phyloP scores from a whole-genome alignment of 2,888 invertebrate species.

The Eupithecia insigniata region DNA sequence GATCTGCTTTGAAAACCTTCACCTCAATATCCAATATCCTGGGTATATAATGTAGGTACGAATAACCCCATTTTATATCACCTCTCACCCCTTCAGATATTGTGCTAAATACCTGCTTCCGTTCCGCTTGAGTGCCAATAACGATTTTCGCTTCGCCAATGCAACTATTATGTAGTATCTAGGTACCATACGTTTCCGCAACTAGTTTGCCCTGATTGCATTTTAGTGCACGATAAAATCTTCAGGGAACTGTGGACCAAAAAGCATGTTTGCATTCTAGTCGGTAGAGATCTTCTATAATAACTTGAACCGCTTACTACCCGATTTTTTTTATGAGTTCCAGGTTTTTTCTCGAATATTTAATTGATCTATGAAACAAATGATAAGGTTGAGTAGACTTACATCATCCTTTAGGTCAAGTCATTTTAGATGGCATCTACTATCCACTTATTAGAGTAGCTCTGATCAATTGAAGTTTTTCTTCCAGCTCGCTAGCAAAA shows the following conservation, averaged over 20 bases:
- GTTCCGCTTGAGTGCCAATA: constrained; percentile 5
- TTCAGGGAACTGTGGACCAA: background rate
- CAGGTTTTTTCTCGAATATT: background rate
- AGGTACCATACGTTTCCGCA: background rate
- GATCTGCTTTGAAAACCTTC: constrained; percentile 1
- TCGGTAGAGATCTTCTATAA: background rate
- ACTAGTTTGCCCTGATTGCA: constrained; percentile 1
- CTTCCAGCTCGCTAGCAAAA: constrained; percentile 16
- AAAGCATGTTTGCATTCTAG: background rate
- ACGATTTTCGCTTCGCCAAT: constrained; percentile 8
- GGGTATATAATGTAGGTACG: background rate
- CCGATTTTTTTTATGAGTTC: background rate
- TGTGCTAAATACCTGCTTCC: background rate
- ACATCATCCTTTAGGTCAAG: background rate
- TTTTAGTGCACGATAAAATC: background rate
- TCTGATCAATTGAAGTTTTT: background rate
- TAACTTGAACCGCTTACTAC: background rate
- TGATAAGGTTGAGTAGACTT: background rate
- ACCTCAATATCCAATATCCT: background rate
- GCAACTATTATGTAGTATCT: constrained; percentile 1
- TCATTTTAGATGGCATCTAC: background rate
- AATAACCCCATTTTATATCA: background rate
- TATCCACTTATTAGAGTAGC: background rate
- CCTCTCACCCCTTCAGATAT: background rate
- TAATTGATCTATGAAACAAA: background rate